Percentiles rank a stretch among this genome's conserved stretches.
Conservation (phyloP, 2,888 invertebrate species). For the Mechanitis messenoides region DNA sequence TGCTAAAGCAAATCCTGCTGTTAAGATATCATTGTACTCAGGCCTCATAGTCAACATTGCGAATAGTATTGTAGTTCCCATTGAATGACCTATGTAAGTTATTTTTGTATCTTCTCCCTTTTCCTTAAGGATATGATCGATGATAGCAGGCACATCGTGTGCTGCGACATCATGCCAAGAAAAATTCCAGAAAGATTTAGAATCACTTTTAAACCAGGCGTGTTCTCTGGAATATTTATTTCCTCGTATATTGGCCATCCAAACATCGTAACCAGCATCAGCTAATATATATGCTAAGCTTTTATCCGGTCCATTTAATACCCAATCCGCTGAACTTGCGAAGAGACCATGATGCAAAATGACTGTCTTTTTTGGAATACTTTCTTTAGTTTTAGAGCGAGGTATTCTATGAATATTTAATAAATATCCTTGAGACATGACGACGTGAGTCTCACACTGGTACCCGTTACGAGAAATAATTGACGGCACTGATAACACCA, state of each 20-base stretch:
- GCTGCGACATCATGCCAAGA: slow-evolving; percentile 94
- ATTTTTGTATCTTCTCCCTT: slow-evolving; percentile 54
- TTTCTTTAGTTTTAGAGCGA: slow-evolving; percentile 44
- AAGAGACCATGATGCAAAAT: slow-evolving; percentile 89
- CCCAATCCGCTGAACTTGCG: slow-evolving; percentile 86
- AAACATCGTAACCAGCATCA: slow-evolving; percentile 84
- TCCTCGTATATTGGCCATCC: slow-evolving; percentile 90
- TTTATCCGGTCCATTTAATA: slow-evolving; percentile 81
- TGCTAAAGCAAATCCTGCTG: slow-evolving; percentile 80
- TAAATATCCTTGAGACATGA: slow-evolving; percentile 88
- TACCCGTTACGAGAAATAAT: slow-evolving; percentile 77
- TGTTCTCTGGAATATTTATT: slow-evolving; percentile 85
- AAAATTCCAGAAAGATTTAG: slow-evolving; percentile 82
- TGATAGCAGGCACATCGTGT: slow-evolving; percentile 89
- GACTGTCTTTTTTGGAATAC: slow-evolving; percentile 57
- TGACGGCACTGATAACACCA: slow-evolving; percentile 53
- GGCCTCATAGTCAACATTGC: slow-evolving; percentile 81
- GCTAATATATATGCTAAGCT: slow-evolving; percentile 81
- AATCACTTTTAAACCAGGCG: slow-evolving; percentile 66
- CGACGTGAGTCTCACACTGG: slow-evolving; percentile 81
- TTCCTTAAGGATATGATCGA: slow-evolving; percentile 78
- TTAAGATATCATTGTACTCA: slow-evolving; percentile 80
- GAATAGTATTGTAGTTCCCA: slow-evolving; percentile 89
- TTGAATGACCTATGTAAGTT: slow-evolving; percentile 92
- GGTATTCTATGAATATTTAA: slow-evolving; percentile 89